Conservation (phyloP, 2,888 invertebrate genomes). For the Gastrophysa polygoni region DNA sequence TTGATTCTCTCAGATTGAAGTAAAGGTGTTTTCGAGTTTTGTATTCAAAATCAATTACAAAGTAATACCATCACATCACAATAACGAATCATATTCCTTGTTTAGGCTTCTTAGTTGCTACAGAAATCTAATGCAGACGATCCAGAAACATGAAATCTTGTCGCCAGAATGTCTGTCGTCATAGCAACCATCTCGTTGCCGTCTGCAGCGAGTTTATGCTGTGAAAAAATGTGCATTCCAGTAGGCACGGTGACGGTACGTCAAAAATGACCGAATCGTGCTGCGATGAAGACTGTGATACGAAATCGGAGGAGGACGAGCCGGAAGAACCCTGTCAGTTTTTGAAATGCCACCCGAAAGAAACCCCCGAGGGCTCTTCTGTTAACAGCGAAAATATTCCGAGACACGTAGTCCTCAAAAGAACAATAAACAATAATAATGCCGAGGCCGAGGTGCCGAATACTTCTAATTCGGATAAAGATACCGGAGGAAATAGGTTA, state of each 20-base stretch:
- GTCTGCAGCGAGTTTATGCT: constrained; percentile 24
- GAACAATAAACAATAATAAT: constrained; percentile 38
- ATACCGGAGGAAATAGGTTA: constrained; percentile 42
- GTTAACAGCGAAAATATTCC: constrained; percentile 20
- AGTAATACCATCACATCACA: too few species aligned
- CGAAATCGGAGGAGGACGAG: constrained; percentile 24
- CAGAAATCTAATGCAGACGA: not conserved
- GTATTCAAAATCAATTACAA: too few species aligned
- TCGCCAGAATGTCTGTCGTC: constrained; percentile 56
- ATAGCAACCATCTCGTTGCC: constrained; percentile 51
- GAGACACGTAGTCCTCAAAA: constrained; percentile 35
- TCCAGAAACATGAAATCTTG: constrained; percentile 26
- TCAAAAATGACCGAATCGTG: constrained; percentile 31
- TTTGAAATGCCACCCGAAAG: constrained; percentile 47
- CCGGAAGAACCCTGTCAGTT: constrained; percentile 43
- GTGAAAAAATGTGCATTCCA: constrained; percentile 28
- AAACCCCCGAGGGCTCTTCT: constrained; percentile 17
- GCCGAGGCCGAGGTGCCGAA: constrained; percentile 1
- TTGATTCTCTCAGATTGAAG: too few species aligned
- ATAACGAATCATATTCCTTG: not conserved
- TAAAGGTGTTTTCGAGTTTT: too few species aligned
- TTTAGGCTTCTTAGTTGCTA: not conserved
- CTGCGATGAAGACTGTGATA: constrained; percentile 29
- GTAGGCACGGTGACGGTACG: not conserved
- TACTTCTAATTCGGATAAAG: constrained; percentile 13